These are phyloP conservation scores for Cantharis rufa DNA, from an alignment of 2,888 invertebrate genomes.

Conservation along the genomic window DNA sequence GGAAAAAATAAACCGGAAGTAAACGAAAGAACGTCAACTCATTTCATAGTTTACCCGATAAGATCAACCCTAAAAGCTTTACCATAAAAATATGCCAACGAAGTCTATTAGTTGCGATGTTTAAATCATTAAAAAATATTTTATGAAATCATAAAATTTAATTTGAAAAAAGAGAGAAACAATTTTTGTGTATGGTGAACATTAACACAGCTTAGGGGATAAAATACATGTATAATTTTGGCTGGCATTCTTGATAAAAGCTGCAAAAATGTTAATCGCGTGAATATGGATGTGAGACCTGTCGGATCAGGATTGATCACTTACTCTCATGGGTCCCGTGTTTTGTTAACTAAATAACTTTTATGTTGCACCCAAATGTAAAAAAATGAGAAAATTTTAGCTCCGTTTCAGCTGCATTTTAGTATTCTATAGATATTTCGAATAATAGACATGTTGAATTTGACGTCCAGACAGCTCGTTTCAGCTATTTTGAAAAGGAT, in stretches of 20 bases:
- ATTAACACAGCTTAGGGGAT: slow-evolving; percentile 29
- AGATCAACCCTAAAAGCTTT: slow-evolving; percentile 5
- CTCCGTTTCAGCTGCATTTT: slow-evolving; percentile 11
- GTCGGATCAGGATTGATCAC: slow-evolving; percentile 39
- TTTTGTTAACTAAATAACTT: slow-evolving; percentile 35
- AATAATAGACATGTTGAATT: neutral
- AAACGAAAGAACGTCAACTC: slow-evolving; percentile 15
- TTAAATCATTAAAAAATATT: neutral
- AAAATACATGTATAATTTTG: slow-evolving; percentile 27
- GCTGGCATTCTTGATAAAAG: slow-evolving; percentile 33
- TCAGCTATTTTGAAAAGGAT: neutral
- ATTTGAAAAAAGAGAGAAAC: neutral
- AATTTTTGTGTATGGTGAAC: slow-evolving; percentile 10
- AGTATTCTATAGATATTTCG: slow-evolving; percentile 1
- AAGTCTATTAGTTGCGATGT: neutral
- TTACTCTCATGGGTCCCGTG: slow-evolving; percentile 30
- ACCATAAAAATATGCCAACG: neutral
- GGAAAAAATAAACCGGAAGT: slow-evolving; percentile 24
- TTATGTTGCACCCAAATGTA: slow-evolving; percentile 27
- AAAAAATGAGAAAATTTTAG: slow-evolving; percentile 12
- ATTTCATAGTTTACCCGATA: slow-evolving; percentile 14
- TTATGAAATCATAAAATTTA: neutral
- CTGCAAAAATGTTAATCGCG: slow-evolving; percentile 37
- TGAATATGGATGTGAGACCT: slow-evolving; percentile 39
- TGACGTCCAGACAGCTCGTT: neutral